Evolutionary conservation across 92 coral and sea anemone genomes (phyloP), one percentile per base, ranked within the genome.

Genomic region (Phenganax marumi): DNA sequence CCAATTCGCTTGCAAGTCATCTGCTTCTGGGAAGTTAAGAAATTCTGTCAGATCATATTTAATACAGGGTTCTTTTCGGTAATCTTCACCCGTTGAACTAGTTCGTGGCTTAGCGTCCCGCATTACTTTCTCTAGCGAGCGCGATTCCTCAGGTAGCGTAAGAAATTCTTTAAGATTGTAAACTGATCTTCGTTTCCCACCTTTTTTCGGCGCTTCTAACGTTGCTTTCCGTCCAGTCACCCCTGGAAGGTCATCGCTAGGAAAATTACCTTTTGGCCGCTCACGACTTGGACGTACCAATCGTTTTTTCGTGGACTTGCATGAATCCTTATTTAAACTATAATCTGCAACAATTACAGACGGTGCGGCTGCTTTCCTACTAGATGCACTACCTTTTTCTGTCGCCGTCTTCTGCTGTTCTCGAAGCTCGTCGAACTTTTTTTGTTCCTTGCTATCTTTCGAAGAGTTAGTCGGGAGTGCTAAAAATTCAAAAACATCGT

Each of bases 301-400:
- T 52, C 53, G 79, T 24, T 53, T 74, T 12, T 39, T 52, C 48
- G 0, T 24, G 22, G 81, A 50, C 48, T 1, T 24, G 22, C 68
- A 50, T 54, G 52, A 55, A 26, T 76, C 81, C 12, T 76, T 51
- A 33, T 57, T 76, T 26, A 76, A 54, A 24, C 52, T 76, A 66
- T 68, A 76, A 48, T 76, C 81, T 23, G 81, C 81, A 22, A 76
- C 81, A 76, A 76, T 62, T 23, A 76, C 68, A 11, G 81, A 54
- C 49, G 81, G 81, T 54, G 57, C 57, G 21, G 17, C 68, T 56
- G 51, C 8, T 56, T 76, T 76, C 52, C 25, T 39, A 18, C 51
- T 54, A 7, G 50, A 26, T 54, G 52, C 21, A 24, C 23, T 0
- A 52, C 52, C 19, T 26, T 57, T 56, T 17, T 3, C 68, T 22